Percentiles rank a stretch among this genome's conserved stretches.
phyloP scores from a whole-genome alignment of 2,888 invertebrate genomes.

The Amphipyra tragopoginis region DNA sequence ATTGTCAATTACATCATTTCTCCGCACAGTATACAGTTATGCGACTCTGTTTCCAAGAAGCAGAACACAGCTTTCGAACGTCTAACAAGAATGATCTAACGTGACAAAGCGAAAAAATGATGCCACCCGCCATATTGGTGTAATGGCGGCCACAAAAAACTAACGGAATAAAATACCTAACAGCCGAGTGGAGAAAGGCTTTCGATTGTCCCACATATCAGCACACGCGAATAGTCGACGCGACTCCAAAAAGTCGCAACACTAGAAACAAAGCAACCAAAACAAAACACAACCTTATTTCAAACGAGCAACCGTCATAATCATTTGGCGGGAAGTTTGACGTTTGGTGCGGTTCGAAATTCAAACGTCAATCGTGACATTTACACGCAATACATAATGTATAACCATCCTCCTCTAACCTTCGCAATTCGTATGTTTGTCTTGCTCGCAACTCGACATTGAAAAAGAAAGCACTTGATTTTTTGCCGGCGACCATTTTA shows the following conservation, averaged over 20 bases:
- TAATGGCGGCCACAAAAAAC: slow-evolving; percentile 88
- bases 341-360: slow-evolving; percentile 73
- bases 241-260: slow-evolving; percentile 78
- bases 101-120: slow-evolving; percentile 89
- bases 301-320: slow-evolving; percentile 71
- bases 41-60: slow-evolving; percentile 80
- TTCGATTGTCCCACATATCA: slow-evolving; percentile 89
- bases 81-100: slow-evolving; percentile 89
- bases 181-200: slow-evolving; percentile 88
- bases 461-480: slow-evolving; percentile 89
- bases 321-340: slow-evolving; percentile 76
- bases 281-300: slow-evolving; percentile 74
- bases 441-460: slow-evolving; percentile 79
- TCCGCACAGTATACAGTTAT: slow-evolving; percentile 81
- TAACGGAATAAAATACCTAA: slow-evolving; percentile 90
- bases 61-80: slow-evolving; percentile 85
- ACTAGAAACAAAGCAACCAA: slow-evolving; percentile 61
- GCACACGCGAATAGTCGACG: slow-evolving; percentile 82
- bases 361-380: slow-evolving; percentile 71
- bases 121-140: slow-evolving; percentile 87
- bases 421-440: slow-evolving; percentile 62
- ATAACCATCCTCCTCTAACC: slow-evolving; percentile 72
- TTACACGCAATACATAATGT: slow-evolving; percentile 76
- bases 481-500: slow-evolving; percentile 81
- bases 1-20: slow-evolving; percentile 84